Conservation (phyloP, 2,797 vertebrate genomes). For the Falco columbarius region DNA sequence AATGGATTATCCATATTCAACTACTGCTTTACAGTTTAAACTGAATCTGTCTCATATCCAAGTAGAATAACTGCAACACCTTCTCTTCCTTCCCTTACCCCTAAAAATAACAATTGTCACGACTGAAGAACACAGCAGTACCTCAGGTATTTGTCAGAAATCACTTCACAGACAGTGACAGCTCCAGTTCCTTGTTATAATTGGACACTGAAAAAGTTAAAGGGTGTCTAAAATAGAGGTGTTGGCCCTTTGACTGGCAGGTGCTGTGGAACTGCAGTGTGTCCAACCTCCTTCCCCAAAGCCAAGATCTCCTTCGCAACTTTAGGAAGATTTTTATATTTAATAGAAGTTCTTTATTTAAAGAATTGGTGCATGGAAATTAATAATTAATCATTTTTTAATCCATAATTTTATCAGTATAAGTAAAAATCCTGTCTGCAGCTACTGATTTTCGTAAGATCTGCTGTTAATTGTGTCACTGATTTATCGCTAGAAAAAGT, state of each 20-base stretch:
- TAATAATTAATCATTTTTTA: not conserved
- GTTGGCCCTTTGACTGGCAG: slow-evolving; percentile 29
- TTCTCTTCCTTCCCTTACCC: not conserved
- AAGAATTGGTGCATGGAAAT: not conserved
- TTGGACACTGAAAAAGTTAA: slow-evolving; percentile 4
- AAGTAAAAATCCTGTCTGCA: not conserved
- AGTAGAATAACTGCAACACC: slow-evolving; percentile 4
- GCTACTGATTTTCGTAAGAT: not conserved
- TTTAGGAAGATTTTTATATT: not conserved
- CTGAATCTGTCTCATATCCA: not conserved
- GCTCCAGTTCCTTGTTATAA: slow-evolving; percentile 14
- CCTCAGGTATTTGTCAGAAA: slow-evolving; percentile 27
- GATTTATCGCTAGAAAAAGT: not conserved
- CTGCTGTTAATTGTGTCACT: not conserved
- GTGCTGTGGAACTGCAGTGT: not conserved
- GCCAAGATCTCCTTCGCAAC: not conserved
- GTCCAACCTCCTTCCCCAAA: not conserved
- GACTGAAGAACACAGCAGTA: not conserved
- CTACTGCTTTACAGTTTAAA: not conserved
- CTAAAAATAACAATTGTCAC: slow-evolving; percentile 45
- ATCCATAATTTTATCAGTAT: not conserved
- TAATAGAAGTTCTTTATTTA: not conserved
- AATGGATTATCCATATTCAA: not conserved
- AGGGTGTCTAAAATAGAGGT: slow-evolving; percentile 27
- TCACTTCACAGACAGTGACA: slow-evolving; percentile 25